Conservation (phyloP, 2,888 invertebrate genomes). For the Thera britannica region DNA sequence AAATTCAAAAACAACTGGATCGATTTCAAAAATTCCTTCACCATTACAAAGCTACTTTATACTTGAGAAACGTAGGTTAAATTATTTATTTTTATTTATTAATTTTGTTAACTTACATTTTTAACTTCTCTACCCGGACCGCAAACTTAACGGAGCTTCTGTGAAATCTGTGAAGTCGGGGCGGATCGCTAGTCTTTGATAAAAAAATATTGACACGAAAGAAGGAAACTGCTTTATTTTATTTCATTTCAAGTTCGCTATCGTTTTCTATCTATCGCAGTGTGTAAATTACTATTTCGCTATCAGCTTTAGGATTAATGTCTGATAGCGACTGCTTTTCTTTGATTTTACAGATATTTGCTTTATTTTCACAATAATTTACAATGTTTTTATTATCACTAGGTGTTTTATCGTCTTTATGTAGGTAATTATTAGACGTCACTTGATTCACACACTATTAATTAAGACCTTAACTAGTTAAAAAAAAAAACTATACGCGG, state of each 20-base stretch:
- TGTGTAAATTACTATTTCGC: background rate
- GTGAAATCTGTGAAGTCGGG: too few species aligned
- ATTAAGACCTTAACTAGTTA: too few species aligned
- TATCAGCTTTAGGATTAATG: slow-evolving; percentile 1
- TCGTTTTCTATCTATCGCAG: background rate
- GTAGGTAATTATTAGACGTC: background rate
- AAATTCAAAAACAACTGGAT: too few species aligned
- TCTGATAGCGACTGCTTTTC: background rate
- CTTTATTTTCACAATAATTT: background rate
- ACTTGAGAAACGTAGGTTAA: too few species aligned
- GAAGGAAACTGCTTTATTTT: background rate
- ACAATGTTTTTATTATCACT: slow-evolving; percentile 1
- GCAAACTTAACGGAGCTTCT: too few species aligned
- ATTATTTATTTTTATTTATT: too few species aligned
- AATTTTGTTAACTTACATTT: too few species aligned
- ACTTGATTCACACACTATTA: background rate
- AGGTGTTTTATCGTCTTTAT: background rate
- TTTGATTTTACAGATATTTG: slow-evolving; percentile 1
- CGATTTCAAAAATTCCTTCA: too few species aligned
- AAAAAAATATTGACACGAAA: background rate
- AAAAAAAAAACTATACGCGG: too few species aligned
- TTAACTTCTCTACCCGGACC: too few species aligned
- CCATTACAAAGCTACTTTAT: too few species aligned
- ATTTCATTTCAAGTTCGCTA: background rate
- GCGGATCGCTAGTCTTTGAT: too few species aligned